These are phyloP conservation scores for Sycobia sp. DNA, from an alignment of 1,140 invertebrate species.

Conservation along the genomic window DNA sequence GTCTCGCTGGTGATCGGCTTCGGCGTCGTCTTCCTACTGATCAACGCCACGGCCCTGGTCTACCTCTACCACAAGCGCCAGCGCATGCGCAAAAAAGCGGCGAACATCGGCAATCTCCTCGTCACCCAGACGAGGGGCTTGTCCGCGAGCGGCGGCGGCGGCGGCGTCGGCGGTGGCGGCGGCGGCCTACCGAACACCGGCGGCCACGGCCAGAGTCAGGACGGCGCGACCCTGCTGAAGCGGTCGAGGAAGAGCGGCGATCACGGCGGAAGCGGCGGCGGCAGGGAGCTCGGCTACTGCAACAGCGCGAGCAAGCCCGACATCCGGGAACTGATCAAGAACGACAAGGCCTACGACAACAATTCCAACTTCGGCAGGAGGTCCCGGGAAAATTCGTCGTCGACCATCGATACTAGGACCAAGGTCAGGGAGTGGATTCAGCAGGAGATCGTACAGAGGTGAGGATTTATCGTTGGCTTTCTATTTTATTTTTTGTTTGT, in stretches of 20 bases:
- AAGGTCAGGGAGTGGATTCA: slow-evolving; percentile 86
- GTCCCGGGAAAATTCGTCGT: slow-evolving; percentile 74
- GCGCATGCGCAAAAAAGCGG: slow-evolving; percentile 59
- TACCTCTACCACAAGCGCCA: slow-evolving; percentile 79
- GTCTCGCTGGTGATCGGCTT: slow-evolving; percentile 78
- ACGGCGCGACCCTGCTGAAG: slow-evolving; percentile 45
- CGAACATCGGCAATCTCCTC: background rate
- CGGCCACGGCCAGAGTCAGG: background rate
- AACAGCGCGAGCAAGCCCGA: slow-evolving; percentile 58
- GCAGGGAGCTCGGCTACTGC: slow-evolving; percentile 44
- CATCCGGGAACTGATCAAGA: slow-evolving; percentile 57
- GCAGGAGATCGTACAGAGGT: slow-evolving; percentile 71
- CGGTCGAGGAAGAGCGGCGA: slow-evolving; percentile 40
- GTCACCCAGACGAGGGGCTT: background rate
- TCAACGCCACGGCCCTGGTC: slow-evolving; percentile 79
- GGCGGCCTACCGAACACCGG: background rate
- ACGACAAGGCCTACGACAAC: slow-evolving; percentile 64
- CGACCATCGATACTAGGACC: slow-evolving; percentile 81
- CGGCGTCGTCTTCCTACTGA: slow-evolving; percentile 77
- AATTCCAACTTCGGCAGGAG: slow-evolving; percentile 68
- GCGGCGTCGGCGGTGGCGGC: no score
- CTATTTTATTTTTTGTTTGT: no score
- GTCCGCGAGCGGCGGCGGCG: no score
- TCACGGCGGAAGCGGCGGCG: slow-evolving; percentile 42
- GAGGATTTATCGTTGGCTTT: background rate